phyloP scores from a whole-genome alignment of 2,113 vertebrate species.

The Hippocampus barbouri region DNA sequence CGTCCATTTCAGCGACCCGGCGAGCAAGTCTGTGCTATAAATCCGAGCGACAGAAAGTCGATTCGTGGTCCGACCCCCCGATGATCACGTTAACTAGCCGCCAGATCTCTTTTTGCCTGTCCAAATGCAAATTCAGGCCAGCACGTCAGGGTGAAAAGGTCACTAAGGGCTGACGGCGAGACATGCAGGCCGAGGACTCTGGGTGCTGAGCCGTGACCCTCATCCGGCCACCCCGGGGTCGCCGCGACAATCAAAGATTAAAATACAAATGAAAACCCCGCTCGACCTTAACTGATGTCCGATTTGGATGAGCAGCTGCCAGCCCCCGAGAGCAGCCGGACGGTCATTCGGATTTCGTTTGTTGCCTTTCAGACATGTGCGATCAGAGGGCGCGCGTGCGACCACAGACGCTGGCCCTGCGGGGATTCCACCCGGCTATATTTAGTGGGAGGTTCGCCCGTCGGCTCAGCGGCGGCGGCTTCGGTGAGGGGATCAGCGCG shows the following conservation, averaged over 20 bases:
- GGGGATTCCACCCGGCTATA: conserved; percentile 46
- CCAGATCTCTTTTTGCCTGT: too few species aligned
- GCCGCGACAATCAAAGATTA: not conserved
- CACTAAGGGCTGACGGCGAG: not conserved
- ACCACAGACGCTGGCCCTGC: conserved; percentile 18
- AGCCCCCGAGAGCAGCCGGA: conserved; percentile 6
- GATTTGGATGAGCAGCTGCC: conserved; percentile 10
- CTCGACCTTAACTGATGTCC: conserved; percentile 13
- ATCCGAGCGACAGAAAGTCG: too few species aligned
- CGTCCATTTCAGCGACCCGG: too few species aligned
- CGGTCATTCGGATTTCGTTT: conserved; percentile 18
- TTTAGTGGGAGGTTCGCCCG: conserved; percentile 25
- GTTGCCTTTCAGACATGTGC: conserved; percentile 20
- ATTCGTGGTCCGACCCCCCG: too few species aligned
- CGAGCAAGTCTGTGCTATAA: too few species aligned
- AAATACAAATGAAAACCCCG: conserved; percentile 1
- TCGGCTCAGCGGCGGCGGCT: conserved; percentile 8
- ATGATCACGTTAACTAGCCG: too few species aligned
- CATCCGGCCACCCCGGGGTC: not conserved
- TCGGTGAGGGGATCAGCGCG: conserved; percentile 37
- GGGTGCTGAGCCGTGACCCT: not conserved
- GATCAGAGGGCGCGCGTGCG: conserved; percentile 12
- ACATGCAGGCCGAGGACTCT: not conserved
- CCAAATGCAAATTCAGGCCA: too few species aligned
- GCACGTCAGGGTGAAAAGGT: not conserved